Base-by-base conservation (phyloP, 2,113 vertebrate species). In the Eretmochelys imbricata region DNA sequence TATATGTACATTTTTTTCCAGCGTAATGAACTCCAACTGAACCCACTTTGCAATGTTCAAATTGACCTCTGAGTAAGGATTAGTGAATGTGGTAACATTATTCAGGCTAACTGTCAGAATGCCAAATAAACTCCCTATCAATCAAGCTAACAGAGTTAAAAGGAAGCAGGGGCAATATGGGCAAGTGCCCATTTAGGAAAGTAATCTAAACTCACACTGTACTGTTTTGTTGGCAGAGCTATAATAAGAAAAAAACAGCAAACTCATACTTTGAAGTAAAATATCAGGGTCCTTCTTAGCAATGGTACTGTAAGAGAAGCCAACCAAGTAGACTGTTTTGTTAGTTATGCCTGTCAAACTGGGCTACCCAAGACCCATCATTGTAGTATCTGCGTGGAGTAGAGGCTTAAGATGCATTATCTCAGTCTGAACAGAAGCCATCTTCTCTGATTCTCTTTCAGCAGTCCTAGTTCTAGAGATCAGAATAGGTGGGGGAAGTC, bases 181-280 rank as follows among this genome's bases (percentile, higher is more conserved):
- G 62, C n/a, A 29, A 85, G 13, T 90, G 85, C 29, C 5, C 94
- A 82, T 6, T 84, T 72, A 80, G 9, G 24, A 79, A 91, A 69
- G n/a, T 79, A 96, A 31, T 91, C 55, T 89, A 90, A 96, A 93
- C 53, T 8, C 3, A 80, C 29, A 12, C 9, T 90, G 46, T 94
- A 25, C 16, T 29, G 49, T 89, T 95, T 86, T 53, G 6, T 76
- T 89, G 35, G 49, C 38, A 46, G 38, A 46, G 16, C 31, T 38
- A 29, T 65, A 5, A 2, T 65, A 65, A 50, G 82, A 82, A 76
- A 50, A 55, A 80, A 83, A 91, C 50, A 80, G 31, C 22, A 93
- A 92, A 87, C 12, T 82, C 27, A 51, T 2, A 57, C 72, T 89
- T 84, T 75, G n/a, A 89, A 48, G 54, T 89, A 48, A 82, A 91